Percentiles rank a stretch among this genome's conserved stretches.
These are phyloP conservation scores for Morpho helenor DNA, from an alignment of 2,888 invertebrate species.

Conservation along the genomic window DNA sequence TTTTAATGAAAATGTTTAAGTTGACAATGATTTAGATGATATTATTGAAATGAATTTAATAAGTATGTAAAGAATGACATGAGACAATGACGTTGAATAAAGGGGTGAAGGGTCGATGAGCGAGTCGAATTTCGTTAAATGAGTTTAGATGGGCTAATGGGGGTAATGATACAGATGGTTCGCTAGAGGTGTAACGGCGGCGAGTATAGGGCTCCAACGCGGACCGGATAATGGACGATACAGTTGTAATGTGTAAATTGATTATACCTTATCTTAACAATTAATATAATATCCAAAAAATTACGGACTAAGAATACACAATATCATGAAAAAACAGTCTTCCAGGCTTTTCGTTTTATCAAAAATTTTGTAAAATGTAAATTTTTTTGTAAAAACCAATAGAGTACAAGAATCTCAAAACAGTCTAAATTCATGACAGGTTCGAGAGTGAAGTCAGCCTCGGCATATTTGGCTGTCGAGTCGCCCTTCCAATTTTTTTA, in stretches of 20 bases:
- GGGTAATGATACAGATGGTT: conserved; percentile 15
- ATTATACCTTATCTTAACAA: conserved; percentile 61
- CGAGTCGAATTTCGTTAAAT: too few species aligned
- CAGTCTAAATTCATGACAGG: conserved; percentile 46
- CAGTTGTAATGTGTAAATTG: conserved; percentile 39
- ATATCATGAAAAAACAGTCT: conserved; percentile 75
- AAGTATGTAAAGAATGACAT: background rate
- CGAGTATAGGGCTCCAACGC: conserved; percentile 18
- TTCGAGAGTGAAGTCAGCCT: conserved; percentile 22
- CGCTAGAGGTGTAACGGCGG: conserved; percentile 26
- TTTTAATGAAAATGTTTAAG: too few species aligned
- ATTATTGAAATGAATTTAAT: too few species aligned
- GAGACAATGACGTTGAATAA: background rate
- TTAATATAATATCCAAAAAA: conserved; percentile 71
- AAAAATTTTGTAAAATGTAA: conserved; percentile 77
- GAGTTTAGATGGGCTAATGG: too few species aligned
- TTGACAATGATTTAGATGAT: too few species aligned
- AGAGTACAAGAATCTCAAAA: conserved; percentile 63
- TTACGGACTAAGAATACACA: conserved; percentile 71
- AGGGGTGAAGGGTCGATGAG: background rate
- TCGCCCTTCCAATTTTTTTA: conserved; percentile 55
- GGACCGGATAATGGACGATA: conserved; percentile 26
- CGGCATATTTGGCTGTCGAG: conserved; percentile 22
- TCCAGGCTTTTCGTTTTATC: conserved; percentile 69
- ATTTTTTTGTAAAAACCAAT: conserved; percentile 51